Base-by-base conservation (phyloP, 2,113 vertebrate species). In the Telmatochromis brachygnathus region DNA sequence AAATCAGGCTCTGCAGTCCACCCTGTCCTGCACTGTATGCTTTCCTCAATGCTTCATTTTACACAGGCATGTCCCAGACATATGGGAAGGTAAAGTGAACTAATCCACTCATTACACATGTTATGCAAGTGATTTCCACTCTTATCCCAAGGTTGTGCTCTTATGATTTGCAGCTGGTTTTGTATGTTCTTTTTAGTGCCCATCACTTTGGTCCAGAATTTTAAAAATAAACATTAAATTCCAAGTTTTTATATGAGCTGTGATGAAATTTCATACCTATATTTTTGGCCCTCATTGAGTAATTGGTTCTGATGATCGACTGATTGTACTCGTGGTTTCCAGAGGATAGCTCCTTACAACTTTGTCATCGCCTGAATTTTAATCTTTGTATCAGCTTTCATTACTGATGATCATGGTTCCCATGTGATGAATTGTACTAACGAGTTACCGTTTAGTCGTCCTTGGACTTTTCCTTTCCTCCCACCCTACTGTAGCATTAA, bases 31-130 rank as follows among this genome's bases (percentile, higher is more conserved):
- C 35, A 13, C 79, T 77, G 55, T 33, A 13, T 12, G 26, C 7
- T 70, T 90, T 86, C 84, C 84, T 33, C 28, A 68, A 47, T 0
- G 35, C 28, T 79, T 84, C 68, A 21, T 9, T 91, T 83, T 79
- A 39, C 70, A 7, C 81, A 39, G 81, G 30, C 83, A 3, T 88
- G 82, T 58, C 82, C 47, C 70, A 35, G 33, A 65, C 81, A 77
- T 55, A 45, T 4, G 73, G 9, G n/a, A 84, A 79, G 77, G 55
- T 85, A 55, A 53, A 84, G 47, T 91, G 90, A 91, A 84, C 87
- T 85, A 85, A 93, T 91, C 28, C 60, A 53, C 17, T 85, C 82
- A 60, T 89, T 90, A 21, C 91, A 91, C 83, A 93, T n/a, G 58
- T 82, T 84, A 77, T 82, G 54, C 7, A 5, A 53, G 55, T 84